Percentiles rank a stretch among this genome's conserved stretches.
phyloP scores from a whole-genome alignment of 2,797 vertebrate genomes.

The Lepidocolaptes lacrymiger region DNA sequence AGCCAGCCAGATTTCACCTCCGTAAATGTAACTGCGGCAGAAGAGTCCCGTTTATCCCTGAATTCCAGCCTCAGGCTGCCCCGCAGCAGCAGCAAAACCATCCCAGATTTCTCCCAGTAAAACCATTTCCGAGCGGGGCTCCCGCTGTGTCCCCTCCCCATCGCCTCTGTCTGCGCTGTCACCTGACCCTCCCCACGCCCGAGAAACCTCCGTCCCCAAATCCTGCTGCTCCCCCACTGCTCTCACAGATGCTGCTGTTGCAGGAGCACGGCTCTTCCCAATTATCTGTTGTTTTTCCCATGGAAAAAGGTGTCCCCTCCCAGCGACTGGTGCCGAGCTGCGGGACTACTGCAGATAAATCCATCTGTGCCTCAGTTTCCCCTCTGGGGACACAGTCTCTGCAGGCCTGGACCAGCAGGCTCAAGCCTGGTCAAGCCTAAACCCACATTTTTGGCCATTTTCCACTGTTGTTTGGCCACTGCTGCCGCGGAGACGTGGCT shows the following conservation, averaged over 20 bases:
- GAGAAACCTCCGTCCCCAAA: neutral
- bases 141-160: neutral
- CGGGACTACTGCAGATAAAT: neutral
- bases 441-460: slow-evolving; percentile 22
- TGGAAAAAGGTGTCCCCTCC: neutral
- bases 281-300: neutral
- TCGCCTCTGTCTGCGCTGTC: accelerated
- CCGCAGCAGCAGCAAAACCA: neutral
- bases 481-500: neutral
- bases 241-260: neutral
- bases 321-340: neutral
- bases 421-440: neutral
- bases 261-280: neutral
- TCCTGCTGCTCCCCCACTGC: neutral
- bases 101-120: neutral
- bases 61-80: neutral
- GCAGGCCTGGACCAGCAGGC: neutral
- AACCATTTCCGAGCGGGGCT: neutral
- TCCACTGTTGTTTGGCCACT: slow-evolving; percentile 50
- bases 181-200: neutral
- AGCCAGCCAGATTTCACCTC: neutral
- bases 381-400: neutral
- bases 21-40: neutral
- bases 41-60: neutral
- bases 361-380: neutral